Evolutionary conservation across 2,797 vertebrate species (phyloP), one percentile per base, ranked within the genome.

Genomic region (Gymnoscopelus microlampas): DNA sequence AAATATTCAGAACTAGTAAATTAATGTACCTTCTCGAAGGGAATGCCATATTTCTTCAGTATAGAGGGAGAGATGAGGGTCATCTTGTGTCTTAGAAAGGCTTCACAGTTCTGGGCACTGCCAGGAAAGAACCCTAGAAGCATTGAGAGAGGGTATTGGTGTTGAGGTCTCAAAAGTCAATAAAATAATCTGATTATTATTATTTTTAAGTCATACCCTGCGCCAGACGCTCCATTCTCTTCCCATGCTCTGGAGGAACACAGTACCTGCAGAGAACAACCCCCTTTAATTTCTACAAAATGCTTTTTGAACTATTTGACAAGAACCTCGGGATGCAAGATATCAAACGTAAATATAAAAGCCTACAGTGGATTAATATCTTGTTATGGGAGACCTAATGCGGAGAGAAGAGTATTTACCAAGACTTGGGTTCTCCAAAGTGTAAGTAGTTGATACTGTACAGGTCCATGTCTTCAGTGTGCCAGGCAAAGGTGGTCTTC

Each of bases 401-500:
- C 6, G 23, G 26, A 50, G 5, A 5, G 2, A 23, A 8, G 48
- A 10, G 5, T 67, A 44, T 68, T 93, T 93, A 99, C 98, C 98
- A 99, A 58, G 98, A 99, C 74, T 99, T 99, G 4, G 97, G 97
- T 47, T 98, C 95, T 47, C 98, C 98, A n/a, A 99, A 98, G 90
- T 99, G 98, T 79, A 99, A 87, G 84, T 98, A 99, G 80, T 99
- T 99, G 85, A 99, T 98, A 85, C 98, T 99, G 85, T 99, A 99
- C 29, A 99, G 94, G 85, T 99, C 98, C 98, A 99, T 99, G 92
- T 99, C 98, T 74, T 99, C 98, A 0, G 97, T 99, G 82, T 99
- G 98, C 98, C 98, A 99, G 11, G 98, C 97, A 75, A 99, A 99
- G 0, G 98, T 98, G 6, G 97, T 99, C 91, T 99, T 99, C 98